Base-by-base conservation (phyloP, 2,888 invertebrate species). In the Megaustenia siamemsis region DNA sequence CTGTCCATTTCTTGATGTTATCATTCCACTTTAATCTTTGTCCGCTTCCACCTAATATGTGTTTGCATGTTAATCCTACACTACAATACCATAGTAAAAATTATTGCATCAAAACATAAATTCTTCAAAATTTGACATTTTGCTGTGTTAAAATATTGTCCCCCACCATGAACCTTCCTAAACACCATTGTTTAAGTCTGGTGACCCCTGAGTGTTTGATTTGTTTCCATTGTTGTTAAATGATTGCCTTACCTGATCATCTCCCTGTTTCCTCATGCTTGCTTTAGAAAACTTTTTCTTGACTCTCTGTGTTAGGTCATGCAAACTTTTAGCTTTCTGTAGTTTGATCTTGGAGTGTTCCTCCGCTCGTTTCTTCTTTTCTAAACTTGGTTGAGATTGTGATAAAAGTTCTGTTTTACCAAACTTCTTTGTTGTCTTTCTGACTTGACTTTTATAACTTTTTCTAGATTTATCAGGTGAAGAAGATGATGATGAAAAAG, bases 221-320 rank as follows among this genome's bases (percentile, higher is more conserved):
- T n/a, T n/a, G n/a, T n/a, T n/a, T n/a, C n/a, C 28, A 69, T 35
- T n/a, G n/a, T 69, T 49, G 18, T 49, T 12, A 49, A 49, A 49
- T 12, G n/a, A n/a, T n/a, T 32, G 1, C 21, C 73, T 49, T 63
- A 85, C 86, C 76, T 82, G 53, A 12, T 85, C 86, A 63, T 81
- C 83, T 32, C 40, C 82, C 40, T 56, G 56, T 53, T 82, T 75
- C 38, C 60, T 78, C 53, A 35, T 80, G 24, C 40, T 21, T 10
- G 79, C 8, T 60, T 78, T 82, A 18, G 77, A 78, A 28, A 28
- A 85, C 40, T 84, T 84, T 88, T 90, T 90, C 86, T 92, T 93
- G 43, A 92, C 91, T 79, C 90, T 90, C 86, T 92, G 91, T 1
- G 92, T 90, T 71, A 93, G 86, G 69, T 90, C 89, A 76, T 90